Evolutionary conservation across 2,888 invertebrate genomes (phyloP), one percentile per base, ranked within the genome.

Genomic region (Sinelater perroti): DNA sequence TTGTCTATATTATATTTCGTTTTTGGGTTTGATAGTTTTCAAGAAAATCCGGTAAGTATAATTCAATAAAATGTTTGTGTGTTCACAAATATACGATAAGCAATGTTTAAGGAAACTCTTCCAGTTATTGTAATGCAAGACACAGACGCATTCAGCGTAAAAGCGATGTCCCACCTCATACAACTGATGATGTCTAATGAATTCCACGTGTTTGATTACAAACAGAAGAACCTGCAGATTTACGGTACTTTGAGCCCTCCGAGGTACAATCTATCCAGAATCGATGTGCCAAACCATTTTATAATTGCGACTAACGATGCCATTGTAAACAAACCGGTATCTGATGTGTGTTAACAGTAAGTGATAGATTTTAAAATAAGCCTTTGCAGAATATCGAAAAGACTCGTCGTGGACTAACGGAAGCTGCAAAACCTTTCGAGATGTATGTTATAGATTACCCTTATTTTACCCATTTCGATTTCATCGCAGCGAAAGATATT

Each of bases 281-380:
- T 87, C 1, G 80, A 76, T 64, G 80, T 84, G 26, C 88, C 88
- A 0, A 81, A 85, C 2, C 78, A 81, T 1, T 66, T 88, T 11
- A 80, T 86, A 40, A 85, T 86, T 60, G 86, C 86, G 3, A 81
- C 82, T 56, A 85, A 85, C 64, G 89, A 89, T 69, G 82, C 81
- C 72, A 73, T 87, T 2, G 84, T 85, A 18, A 81, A 81, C 17
- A 82, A 81, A 74, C 69, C 75, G 67, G 85, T 85, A 78, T 11
- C 1, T 5, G 7, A 1, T 33, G 16, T 13, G 11, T 31, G 6
- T 31, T 3, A 4, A 13, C 14, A 1, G 31, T 31, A 31, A 3
- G 2, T 31, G 5, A 24, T 24, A 24, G 7, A 31, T n/a, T 24
- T 24, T 14, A 13, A 10, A 30, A 30, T 10, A 2, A 10, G 3